A percentile compares a stretch with the other conserved stretches of the same genome.
Conservation (phyloP, 2,888 invertebrate genomes). For the Tillus elongatus region DNA sequence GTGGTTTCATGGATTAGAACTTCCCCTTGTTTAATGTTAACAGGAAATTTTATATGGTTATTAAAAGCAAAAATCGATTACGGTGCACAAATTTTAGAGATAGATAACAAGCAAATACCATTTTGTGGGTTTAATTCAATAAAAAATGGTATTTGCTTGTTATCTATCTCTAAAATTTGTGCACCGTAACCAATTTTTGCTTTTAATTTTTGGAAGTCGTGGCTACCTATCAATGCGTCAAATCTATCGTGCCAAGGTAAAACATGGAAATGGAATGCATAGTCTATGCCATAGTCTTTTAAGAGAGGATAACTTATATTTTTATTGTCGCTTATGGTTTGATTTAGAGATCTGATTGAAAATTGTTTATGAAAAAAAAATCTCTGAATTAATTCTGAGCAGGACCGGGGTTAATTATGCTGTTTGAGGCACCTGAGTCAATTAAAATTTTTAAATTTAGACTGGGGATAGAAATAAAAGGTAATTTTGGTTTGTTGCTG, state of each 20-base stretch:
- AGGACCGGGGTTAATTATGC: conserved; percentile 13
- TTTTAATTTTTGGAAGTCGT: conserved; percentile 15
- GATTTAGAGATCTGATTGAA: conserved; percentile 14
- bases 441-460: conserved; percentile 16
- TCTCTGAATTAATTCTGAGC: conserved; percentile 14
- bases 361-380: conserved; percentile 13
- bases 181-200: conserved; percentile 16
- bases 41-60: conserved; percentile 11
- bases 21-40: conserved; percentile 13
- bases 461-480: conserved; percentile 14
- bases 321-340: conserved; percentile 12
- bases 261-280: conserved; percentile 10
- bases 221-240: conserved; percentile 16
- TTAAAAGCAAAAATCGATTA: conserved; percentile 8
- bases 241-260: conserved; percentile 16
- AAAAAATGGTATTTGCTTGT: conserved; percentile 11
- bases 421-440: conserved; percentile 16
- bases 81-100: conserved; percentile 9
- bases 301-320: conserved; percentile 14
- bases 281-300: conserved; percentile 12
- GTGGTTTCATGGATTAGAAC: conserved; percentile 11
- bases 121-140: conserved; percentile 15
- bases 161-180: conserved; percentile 11
- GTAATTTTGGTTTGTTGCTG: conserved; percentile 17
- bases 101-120: conserved; percentile 8